Conservation (phyloP, 1,140 invertebrate species). For the Eumaeus atala region DNA sequence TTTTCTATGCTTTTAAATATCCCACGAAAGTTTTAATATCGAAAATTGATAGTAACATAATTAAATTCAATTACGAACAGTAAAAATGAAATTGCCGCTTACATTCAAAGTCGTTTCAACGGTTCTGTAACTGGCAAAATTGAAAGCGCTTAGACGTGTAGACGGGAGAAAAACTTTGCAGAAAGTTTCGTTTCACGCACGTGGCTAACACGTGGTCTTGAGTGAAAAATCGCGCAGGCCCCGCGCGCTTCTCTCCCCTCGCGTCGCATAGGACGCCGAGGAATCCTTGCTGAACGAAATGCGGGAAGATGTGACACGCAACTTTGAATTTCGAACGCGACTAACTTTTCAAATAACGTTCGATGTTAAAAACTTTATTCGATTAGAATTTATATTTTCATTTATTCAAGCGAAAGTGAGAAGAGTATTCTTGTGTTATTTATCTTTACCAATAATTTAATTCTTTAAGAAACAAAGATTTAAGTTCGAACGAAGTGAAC, state of each 20-base stretch:
- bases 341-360: not conserved
- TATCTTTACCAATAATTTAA: too few relatives aligned
- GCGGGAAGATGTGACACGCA: conserved; percentile 30
- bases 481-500: too few relatives aligned
- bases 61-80: not conserved
- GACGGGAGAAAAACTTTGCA: conserved; percentile 26
- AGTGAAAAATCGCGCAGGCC: conserved; percentile 60
- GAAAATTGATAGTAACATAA: not conserved
- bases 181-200: conserved; percentile 51
- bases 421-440: too few relatives aligned
- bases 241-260: conserved; percentile 34
- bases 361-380: too few relatives aligned
- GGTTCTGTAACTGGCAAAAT: not conserved
- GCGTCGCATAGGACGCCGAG: conserved; percentile 23
- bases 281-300: conserved; percentile 38
- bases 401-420: too few relatives aligned
- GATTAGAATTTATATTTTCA: too few relatives aligned
- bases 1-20: conserved; percentile 12
- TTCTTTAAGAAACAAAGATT: too few relatives aligned
- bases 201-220: conserved; percentile 64
- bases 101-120: not conserved
- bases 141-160: conserved; percentile 8
- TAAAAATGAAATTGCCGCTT: not conserved
- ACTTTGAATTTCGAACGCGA: conserved; percentile 18
- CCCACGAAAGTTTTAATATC: conserved; percentile 16